phyloP scores from a whole-genome alignment of 2,888 invertebrate species.

The Quadroppia sp. region DNA sequence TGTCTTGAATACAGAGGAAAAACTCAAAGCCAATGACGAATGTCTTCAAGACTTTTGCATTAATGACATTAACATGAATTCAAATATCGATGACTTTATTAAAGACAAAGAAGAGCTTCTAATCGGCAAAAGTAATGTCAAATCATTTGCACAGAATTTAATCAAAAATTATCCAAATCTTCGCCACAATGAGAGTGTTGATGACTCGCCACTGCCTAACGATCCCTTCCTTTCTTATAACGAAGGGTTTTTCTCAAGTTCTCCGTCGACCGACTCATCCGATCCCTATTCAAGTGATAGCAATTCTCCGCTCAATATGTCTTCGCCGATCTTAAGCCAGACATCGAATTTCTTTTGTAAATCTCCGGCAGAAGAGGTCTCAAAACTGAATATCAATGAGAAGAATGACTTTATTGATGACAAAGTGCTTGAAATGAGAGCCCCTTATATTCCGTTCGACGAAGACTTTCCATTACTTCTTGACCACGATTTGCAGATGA shows the following conservation, averaged over 20 bases:
- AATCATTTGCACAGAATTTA: neutral
- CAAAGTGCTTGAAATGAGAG: conserved; percentile 39
- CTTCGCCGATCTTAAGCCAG: conserved; percentile 26
- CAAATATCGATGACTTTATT: conserved; percentile 9
- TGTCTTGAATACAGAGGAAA: conserved; percentile 31
- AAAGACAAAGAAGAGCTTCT: neutral
- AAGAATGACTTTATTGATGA: conserved; percentile 37
- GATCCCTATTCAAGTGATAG: conserved; percentile 43
- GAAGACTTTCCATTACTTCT: conserved; percentile 36
- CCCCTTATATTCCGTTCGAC: conserved; percentile 39
- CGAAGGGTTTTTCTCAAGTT: conserved; percentile 46
- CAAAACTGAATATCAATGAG: conserved; percentile 33
- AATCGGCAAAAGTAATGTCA: conserved; percentile 1
- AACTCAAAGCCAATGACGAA: conserved; percentile 32
- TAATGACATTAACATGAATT: conserved; percentile 11
- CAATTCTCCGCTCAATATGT: conserved; percentile 30
- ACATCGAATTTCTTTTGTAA: conserved; percentile 35
- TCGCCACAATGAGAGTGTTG: neutral
- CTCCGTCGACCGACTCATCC: conserved; percentile 45
- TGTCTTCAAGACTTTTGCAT: neutral
- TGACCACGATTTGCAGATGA: conserved; percentile 9
- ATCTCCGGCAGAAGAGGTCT: conserved; percentile 32
- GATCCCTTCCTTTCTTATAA: conserved; percentile 49
- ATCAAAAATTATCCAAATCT: conserved; percentile 14
- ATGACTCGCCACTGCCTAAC: conserved; percentile 44